Conservation (phyloP, 1,140 invertebrate species). For the Mycetomoellerius zeteki region DNA sequence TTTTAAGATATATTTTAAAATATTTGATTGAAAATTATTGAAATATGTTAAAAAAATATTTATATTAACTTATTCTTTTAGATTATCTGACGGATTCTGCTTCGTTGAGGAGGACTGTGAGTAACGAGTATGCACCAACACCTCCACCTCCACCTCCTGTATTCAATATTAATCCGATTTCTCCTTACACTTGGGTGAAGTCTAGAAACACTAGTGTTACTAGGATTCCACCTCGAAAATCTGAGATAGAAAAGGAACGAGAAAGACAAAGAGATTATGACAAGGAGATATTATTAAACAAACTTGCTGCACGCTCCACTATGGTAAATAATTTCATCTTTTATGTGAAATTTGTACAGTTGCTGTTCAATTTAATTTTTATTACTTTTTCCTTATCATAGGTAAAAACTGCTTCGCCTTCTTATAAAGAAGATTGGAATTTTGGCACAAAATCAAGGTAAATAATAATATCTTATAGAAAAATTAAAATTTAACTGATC, state of each 20-base stretch:
- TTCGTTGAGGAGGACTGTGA: slow-evolving; percentile 84
- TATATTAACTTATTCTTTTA: slow-evolving; percentile 57
- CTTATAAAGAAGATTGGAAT: slow-evolving; percentile 82
- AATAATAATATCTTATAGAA: neutral
- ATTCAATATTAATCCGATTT: slow-evolving; percentile 81
- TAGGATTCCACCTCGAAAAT: slow-evolving; percentile 74
- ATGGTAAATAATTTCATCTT: slow-evolving; percentile 72
- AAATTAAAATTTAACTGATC: neutral
- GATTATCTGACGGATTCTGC: slow-evolving; percentile 82
- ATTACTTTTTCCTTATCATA: slow-evolving; percentile 57
- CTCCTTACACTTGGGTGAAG: slow-evolving; percentile 83
- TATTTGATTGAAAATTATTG: neutral
- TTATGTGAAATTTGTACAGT: neutral
- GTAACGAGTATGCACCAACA: slow-evolving; percentile 84
- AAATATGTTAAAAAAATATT: neutral
- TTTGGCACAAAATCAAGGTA: slow-evolving; percentile 83
- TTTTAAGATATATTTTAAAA: slow-evolving; percentile 1
- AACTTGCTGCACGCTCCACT: slow-evolving; percentile 77
- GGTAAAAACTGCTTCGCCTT: slow-evolving; percentile 72
- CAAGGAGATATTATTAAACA: too few species aligned
- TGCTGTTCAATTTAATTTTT: slow-evolving; percentile 32
- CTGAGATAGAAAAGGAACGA: slow-evolving; percentile 78
- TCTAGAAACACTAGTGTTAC: slow-evolving; percentile 66
- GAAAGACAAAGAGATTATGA: slow-evolving; percentile 81
- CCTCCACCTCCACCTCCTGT: slow-evolving; percentile 84